Percentiles rank a stretch among this genome's conserved stretches.
phyloP scores from a whole-genome alignment of 2,113 vertebrate genomes.

The Sigmodon hispidus region DNA sequence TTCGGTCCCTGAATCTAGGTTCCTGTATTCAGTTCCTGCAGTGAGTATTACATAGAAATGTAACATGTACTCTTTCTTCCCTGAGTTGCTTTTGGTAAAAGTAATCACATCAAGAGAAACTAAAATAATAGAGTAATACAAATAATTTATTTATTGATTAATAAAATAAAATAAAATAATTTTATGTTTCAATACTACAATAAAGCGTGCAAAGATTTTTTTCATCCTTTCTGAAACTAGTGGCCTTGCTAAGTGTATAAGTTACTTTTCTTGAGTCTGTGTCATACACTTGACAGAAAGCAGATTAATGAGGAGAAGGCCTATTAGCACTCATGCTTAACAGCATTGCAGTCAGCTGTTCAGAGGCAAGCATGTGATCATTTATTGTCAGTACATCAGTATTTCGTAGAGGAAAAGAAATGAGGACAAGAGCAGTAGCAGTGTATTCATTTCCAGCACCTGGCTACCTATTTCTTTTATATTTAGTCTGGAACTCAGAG shows the following conservation, averaged over 20 bases:
- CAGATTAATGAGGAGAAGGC: neutral
- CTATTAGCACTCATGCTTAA: too few relatives aligned
- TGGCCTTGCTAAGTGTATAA: neutral
- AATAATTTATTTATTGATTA: neutral
- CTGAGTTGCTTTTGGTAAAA: neutral
- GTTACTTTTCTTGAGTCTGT: neutral
- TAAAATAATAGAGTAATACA: neutral
- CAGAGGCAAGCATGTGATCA: neutral
- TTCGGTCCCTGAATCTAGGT: neutral
- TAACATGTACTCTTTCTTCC: neutral
- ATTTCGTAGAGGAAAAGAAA: too few relatives aligned
- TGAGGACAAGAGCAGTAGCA: accelerated
- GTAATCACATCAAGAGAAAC: neutral
- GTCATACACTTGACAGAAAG: neutral
- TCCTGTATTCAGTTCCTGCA: neutral
- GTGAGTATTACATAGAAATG: neutral
- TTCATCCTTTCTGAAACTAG: neutral
- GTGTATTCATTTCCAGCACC: neutral
- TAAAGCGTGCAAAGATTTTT: neutral
- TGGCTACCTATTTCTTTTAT: neutral
- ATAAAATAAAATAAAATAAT: neutral
- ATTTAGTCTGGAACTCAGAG: neutral
- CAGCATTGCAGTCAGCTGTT: neutral
- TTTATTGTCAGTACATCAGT: too few relatives aligned
- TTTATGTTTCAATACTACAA: neutral